Evolutionary conservation across 2,888 invertebrate species (phyloP).

Genomic region (Leptogaster cylindrica): DNA sequence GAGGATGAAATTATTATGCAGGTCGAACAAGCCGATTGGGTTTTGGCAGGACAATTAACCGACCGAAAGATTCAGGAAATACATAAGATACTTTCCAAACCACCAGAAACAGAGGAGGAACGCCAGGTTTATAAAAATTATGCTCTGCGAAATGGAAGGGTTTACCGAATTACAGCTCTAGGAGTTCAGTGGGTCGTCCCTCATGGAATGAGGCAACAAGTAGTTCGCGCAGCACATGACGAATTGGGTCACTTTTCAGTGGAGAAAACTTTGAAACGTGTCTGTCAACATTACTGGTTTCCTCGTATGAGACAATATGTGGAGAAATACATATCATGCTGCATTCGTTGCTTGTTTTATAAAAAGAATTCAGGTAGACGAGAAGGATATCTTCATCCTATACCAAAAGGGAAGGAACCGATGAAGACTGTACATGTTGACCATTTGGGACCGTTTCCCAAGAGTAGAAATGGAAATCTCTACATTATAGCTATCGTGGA

Average conservation of each 20-base stretch:
- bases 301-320: slow-evolving; percentile 17
- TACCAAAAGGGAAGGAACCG: not conserved
- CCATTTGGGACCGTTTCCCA: slow-evolving; percentile 1
- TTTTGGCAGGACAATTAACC: slow-evolving; percentile 2
- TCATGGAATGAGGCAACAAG: slow-evolving; percentile 5
- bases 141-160: not conserved
- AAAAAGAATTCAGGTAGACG: not conserved
- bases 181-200: slow-evolving; percentile 22
- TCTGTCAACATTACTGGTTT: slow-evolving; percentile 10
- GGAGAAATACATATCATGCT: slow-evolving; percentile 3
- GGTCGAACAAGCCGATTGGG: not conserved
- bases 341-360: slow-evolving; percentile 2
- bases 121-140: not conserved
- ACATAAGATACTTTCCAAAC: not conserved
- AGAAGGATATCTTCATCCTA: slow-evolving; percentile 1
- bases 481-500: slow-evolving; percentile 1
- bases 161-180: not conserved
- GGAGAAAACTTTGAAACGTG: not conserved
- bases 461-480: not conserved
- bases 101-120: not conserved
- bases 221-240: slow-evolving; percentile 3
- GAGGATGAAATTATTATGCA: not conserved
- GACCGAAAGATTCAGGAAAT: not conserved
- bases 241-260: slow-evolving; percentile 5
- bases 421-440: slow-evolving; percentile 6